phyloP scores from a whole-genome alignment of 2,113 vertebrate genomes.

The Rhinopomastus cyanomelas region DNA sequence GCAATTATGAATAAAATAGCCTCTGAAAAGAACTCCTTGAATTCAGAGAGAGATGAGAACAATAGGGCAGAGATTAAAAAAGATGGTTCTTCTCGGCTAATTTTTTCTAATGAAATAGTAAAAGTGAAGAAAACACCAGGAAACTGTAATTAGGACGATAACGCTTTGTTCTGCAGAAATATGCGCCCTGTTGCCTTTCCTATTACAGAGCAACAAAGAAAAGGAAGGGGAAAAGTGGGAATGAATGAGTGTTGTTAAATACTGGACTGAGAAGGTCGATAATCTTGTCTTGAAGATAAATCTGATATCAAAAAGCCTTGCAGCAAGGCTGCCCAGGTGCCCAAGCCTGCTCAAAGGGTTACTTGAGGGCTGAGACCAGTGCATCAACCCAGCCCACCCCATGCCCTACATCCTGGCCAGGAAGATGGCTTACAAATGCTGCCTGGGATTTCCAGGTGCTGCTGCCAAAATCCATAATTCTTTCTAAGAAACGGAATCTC shows the following conservation, averaged over 20 bases:
- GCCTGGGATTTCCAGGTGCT: background rate
- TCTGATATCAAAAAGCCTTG: background rate
- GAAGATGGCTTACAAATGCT: accelerated
- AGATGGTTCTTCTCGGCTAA: conserved; percentile 67
- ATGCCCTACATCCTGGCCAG: accelerated
- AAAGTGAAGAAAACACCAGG: conserved; percentile 71
- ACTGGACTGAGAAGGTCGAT: conserved; percentile 33
- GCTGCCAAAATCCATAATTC: background rate
- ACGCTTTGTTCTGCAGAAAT: conserved; percentile 70
- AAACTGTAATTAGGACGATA: conserved; percentile 73
- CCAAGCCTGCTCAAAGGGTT: background rate
- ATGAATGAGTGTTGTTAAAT: conserved; percentile 35
- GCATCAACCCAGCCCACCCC: background rate
- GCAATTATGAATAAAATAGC: conserved; percentile 71
- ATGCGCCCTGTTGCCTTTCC: conserved; percentile 51
- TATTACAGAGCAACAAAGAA: conserved; percentile 52
- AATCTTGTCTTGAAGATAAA: conserved; percentile 35
- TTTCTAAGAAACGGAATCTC: background rate
- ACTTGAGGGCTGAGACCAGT: background rate
- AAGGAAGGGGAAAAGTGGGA: background rate
- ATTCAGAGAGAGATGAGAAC: conserved; percentile 63
- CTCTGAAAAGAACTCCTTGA: conserved; percentile 67
- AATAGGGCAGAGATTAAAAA: conserved; percentile 70
- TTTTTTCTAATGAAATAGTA: conserved; percentile 75
- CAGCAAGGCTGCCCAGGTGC: background rate